phyloP scores from a whole-genome alignment of 2,113 vertebrate species.

The Vombatus ursinus region DNA sequence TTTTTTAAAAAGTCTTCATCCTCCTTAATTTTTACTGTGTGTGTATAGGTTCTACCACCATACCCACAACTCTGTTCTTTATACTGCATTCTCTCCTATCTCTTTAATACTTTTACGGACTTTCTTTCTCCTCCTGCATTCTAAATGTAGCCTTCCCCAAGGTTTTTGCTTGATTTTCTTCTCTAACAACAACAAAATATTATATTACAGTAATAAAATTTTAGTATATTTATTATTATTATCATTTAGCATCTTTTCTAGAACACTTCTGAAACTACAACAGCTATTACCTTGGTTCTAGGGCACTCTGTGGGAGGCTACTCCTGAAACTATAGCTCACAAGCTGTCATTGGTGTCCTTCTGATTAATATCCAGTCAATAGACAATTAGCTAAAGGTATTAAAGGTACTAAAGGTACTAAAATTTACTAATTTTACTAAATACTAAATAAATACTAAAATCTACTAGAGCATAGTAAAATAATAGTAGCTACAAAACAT shows the following conservation, averaged over 20 bases:
- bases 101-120: too few relatives aligned
- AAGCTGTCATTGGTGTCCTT: neutral
- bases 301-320: neutral
- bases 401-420: neutral
- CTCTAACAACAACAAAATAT: neutral
- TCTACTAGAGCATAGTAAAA: neutral
- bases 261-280: neutral
- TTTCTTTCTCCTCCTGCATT: too few relatives aligned
- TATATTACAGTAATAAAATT: neutral
- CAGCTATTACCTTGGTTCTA: neutral
- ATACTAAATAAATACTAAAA: too few relatives aligned
- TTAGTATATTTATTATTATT: neutral
- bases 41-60: too few relatives aligned
- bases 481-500: neutral
- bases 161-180: too few relatives aligned
- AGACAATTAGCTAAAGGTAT: neutral
- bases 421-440: too few relatives aligned
- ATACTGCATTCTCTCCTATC: too few relatives aligned
- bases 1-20: too few relatives aligned
- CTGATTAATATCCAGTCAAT: neutral
- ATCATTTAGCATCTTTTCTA: neutral
- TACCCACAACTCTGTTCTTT: too few relatives aligned
- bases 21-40: too few relatives aligned
- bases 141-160: too few relatives aligned
- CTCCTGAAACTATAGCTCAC: neutral